Evolutionary conservation across 2,797 vertebrate species (phyloP).

Genomic region (Gastrophryne carolinensis): DNA sequence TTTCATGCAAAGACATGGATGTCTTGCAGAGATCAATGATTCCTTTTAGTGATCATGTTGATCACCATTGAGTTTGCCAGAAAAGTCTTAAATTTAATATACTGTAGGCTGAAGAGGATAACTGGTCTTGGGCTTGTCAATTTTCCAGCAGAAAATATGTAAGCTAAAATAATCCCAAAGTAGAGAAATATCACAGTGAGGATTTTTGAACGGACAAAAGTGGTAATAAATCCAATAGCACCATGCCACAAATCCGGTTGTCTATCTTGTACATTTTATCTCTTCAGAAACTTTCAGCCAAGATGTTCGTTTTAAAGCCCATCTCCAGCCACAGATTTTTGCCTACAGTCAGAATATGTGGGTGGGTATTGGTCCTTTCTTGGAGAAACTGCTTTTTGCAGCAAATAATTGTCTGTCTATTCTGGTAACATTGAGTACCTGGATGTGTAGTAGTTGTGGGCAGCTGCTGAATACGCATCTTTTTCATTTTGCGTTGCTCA

Average conservation of each 20-base stretch:
- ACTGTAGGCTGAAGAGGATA: conserved; percentile 10
- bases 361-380: too few species aligned
- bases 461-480: too few species aligned
- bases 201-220: conserved; percentile 9
- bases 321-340: too few species aligned
- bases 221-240: conserved; percentile 24
- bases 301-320: neutral
- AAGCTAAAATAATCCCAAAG: conserved; percentile 20
- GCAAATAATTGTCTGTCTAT: too few species aligned
- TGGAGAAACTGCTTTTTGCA: too few species aligned
- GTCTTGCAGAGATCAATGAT: conserved; percentile 38
- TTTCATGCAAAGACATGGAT: conserved; percentile 38
- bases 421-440: too few species aligned
- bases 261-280: conserved; percentile 5
- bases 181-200: conserved; percentile 1
- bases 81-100: conserved; percentile 29
- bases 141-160: conserved; percentile 27
- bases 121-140: conserved; percentile 9
- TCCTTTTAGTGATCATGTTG: conserved; percentile 13
- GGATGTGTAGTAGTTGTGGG: too few species aligned
- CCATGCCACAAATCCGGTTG: conserved; percentile 18
- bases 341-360: too few species aligned
- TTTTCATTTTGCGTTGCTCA: too few species aligned
- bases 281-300: neutral
- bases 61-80: conserved; percentile 17